Base-by-base conservation (phyloP, 2,888 invertebrate genomes). In the Rhaphigaster nebulosa region DNA sequence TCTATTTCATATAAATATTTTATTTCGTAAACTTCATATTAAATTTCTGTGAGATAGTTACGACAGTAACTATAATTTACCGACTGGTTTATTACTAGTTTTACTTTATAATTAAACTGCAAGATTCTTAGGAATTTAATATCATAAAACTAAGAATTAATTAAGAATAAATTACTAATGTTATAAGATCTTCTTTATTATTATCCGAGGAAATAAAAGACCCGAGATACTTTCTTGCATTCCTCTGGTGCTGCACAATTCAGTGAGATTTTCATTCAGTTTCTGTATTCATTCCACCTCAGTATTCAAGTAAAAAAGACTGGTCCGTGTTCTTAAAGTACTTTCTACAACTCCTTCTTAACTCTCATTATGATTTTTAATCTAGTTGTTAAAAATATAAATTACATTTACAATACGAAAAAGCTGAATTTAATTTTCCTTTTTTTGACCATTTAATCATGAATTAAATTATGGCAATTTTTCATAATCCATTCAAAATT, bases 101-200 rank as follows among this genome's bases (percentile, higher is more conserved):
- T 29, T 18, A 29, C 38, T 76, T 76, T 76, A 38, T 76, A 76
- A 76, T 76, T 76, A 76, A 76, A 76, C 34, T 76, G 34, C 20
- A 23, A 76, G 70, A 23, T 1, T 20, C 38, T 38, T 76, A 38
- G 70, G 70, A 76, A 76, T 76, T 76, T 76, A 76, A 76, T 76
- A 29, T 38, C 5, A 76, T 76, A 76, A 76, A 76, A 76, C 70
- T 38, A 76, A 38, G 65, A 65, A 65, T 65, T 76, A 76, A 76
- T 76, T 76, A 76, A 76, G 70, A 23, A 38, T 38, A 76, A 38
- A 76, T 38, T 76, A 76, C 38, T 76, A 38, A 76, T 76, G 15
- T 23, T 6, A 23, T 18, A 76, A 76, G 70, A 76, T 38, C 6
- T 23, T 76, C 20, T 38, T 38, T 76, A 70, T 34, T 70, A 34